A percentile compares a stretch with the other conserved stretches of the same genome.
Evolutionary conservation across 2,113 vertebrate genomes (phyloP).

Genomic region (Podocnemis expansa): DNA sequence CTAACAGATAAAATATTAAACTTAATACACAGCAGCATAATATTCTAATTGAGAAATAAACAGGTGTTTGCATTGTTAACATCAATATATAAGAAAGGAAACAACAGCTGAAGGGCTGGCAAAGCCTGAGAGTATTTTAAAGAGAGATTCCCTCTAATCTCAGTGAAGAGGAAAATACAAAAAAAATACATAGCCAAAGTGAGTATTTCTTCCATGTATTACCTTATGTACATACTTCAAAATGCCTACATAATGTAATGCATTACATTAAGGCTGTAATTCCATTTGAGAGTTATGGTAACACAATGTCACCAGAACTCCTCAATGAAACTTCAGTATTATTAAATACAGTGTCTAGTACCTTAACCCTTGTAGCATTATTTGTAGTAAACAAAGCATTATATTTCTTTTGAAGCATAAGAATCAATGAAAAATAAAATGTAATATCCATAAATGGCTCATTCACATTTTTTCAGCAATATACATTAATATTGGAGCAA

Average conservation of each 20-base stretch:
- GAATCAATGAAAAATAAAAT: neutral
- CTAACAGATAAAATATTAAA: neutral
- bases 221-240: accelerated
- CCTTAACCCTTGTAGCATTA: neutral
- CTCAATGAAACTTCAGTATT: accelerated
- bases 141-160: accelerated
- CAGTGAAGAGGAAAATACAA: neutral
- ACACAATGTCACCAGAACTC: neutral
- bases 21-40: neutral
- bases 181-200: neutral
- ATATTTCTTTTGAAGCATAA: neutral
- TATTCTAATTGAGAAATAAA: neutral
- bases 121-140: accelerated
- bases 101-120: accelerated
- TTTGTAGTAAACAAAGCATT: neutral
- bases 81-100: neutral
- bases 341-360: accelerated
- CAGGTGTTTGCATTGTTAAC: neutral
- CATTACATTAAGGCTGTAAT: neutral
- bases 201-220: accelerated
- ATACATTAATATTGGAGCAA: neutral
- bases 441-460: neutral
- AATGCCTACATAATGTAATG: neutral
- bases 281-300: accelerated
- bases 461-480: neutral